Conservation (phyloP, 2,888 invertebrate species). For the Epinotia nisella region DNA sequence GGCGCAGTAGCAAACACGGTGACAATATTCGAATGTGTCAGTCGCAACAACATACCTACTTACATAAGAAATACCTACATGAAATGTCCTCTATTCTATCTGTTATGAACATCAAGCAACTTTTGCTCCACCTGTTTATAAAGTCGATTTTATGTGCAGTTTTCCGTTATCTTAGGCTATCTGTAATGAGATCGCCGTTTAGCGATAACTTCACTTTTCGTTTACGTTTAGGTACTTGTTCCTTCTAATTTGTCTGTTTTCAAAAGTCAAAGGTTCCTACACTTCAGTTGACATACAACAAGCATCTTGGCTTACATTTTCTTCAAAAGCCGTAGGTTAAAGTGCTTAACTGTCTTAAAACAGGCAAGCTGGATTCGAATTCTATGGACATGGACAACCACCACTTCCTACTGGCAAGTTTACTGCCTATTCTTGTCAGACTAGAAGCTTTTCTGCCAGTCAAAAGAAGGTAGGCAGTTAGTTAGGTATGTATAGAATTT, state of each 20-base stretch:
- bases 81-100: neutral
- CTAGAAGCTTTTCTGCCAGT: constrained; percentile 10
- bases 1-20: neutral
- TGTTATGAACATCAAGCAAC: neutral
- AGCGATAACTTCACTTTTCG: neutral
- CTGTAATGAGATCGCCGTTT: neutral
- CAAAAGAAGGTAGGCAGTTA: constrained; percentile 1
- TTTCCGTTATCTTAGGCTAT: neutral
- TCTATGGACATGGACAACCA: neutral
- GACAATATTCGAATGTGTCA: neutral
- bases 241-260: neutral
- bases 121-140: neutral
- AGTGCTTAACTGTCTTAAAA: neutral
- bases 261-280: neutral
- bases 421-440: neutral
- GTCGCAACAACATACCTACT: neutral
- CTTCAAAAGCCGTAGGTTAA: too few species aligned
- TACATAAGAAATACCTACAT: too few species aligned
- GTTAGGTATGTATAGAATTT: constrained; percentile 30
- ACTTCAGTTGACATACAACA: neutral
- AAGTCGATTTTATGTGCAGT: neutral
- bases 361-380: neutral
- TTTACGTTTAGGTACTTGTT: neutral
- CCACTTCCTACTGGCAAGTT: neutral
- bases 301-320: neutral